A percentile compares a stretch with the other conserved stretches of the same genome.
Evolutionary conservation across 2,113 vertebrate species (phyloP).

Genomic region (Tragelaphus strepsiceros): DNA sequence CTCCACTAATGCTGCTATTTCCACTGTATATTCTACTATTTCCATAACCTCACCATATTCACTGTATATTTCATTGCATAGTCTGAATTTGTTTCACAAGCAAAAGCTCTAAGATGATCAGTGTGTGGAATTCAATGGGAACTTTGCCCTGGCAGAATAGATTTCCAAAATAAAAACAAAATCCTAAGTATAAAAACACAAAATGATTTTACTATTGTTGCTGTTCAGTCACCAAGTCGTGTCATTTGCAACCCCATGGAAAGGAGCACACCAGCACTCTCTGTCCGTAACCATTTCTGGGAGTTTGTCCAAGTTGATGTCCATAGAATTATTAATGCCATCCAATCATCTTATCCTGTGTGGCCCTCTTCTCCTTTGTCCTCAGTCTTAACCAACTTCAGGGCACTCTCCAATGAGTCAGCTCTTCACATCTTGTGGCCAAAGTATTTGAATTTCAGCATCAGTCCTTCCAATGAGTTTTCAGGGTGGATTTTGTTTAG

Average conservation of each 20-base stretch:
- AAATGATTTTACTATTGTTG: neutral
- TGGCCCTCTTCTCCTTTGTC: neutral
- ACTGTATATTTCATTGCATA: neutral
- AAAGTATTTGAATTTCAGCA: neutral
- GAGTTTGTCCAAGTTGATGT: neutral
- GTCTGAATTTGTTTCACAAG: slow-evolving; percentile 33
- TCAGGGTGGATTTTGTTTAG: neutral
- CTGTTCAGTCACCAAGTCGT: neutral
- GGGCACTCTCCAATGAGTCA: neutral
- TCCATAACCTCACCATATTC: neutral
- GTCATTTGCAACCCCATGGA: neutral
- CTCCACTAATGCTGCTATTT: neutral
- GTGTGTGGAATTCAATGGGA: neutral
- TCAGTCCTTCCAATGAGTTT: neutral
- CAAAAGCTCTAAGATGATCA: neutral
- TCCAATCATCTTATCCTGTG: neutral
- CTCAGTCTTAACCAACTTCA: neutral
- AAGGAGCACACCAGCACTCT: neutral
- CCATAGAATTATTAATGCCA: neutral
- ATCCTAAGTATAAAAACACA: neutral
- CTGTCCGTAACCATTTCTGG: neutral
- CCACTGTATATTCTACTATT: neutral
- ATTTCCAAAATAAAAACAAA: neutral
- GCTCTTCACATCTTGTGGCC: neutral
- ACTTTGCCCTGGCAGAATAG: neutral